Percentiles rank a stretch among this genome's conserved stretches.
phyloP scores from a whole-genome alignment of 2,888 invertebrate genomes.

The Hylaea fasciaria region DNA sequence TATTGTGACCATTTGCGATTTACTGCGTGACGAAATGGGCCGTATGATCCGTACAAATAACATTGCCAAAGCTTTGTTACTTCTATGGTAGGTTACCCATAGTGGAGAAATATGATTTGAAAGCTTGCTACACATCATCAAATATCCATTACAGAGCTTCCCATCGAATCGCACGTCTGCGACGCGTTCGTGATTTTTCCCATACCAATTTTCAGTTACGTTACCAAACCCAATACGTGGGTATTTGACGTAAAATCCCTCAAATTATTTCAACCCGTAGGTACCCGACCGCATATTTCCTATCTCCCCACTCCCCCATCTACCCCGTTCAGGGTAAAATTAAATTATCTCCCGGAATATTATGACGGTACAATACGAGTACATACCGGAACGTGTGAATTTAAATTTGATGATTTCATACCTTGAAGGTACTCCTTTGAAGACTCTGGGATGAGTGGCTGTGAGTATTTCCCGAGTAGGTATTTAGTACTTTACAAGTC shows the following conservation, averaged over 20 bases:
- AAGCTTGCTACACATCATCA: no score
- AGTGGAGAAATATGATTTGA: no score
- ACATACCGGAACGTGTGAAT: slow-evolving; percentile 29
- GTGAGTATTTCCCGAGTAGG: slow-evolving; percentile 5
- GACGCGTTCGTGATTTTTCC: no score
- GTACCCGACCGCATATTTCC: slow-evolving; percentile 22
- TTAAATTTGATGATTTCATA: slow-evolving; percentile 28
- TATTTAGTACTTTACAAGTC: slow-evolving; percentile 9
- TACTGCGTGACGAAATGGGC: no score
- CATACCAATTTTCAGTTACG: no score
- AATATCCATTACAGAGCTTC: no score
- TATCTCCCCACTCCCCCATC: slow-evolving; percentile 6
- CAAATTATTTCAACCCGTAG: slow-evolving; percentile 13
- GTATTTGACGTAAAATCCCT: slow-evolving; percentile 1
- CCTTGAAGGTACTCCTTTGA: slow-evolving; percentile 6
- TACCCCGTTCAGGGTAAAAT: slow-evolving; percentile 19
- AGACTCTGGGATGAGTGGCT: slow-evolving; percentile 15
- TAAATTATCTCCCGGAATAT: slow-evolving; percentile 30
- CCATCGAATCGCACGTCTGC: no score
- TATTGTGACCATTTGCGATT: no score
- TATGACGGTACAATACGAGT: slow-evolving; percentile 32
- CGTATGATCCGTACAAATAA: no score
- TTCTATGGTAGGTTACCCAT: no score
- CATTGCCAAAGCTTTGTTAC: no score
- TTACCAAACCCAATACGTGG: no score